Percentiles rank a stretch among this genome's conserved stretches.
phyloP scores from a whole-genome alignment of 2,888 invertebrate genomes.

The Raillietiella orientalis region DNA sequence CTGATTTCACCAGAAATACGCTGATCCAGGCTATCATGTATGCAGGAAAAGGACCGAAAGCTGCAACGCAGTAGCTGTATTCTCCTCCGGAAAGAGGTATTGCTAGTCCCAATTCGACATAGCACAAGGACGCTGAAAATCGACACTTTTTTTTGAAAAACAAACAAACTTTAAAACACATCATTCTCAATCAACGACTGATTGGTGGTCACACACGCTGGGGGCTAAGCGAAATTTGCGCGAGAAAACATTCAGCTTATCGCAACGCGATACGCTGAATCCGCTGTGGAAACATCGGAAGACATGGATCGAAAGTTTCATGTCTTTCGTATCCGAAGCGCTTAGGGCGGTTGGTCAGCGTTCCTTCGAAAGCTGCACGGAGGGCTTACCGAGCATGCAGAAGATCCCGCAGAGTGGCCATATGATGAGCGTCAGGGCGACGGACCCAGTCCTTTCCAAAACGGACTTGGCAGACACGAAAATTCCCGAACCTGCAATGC shows the following conservation, averaged over 20 bases:
- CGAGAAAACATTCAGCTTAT: too few species aligned
- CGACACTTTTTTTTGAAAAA: slow-evolving; percentile 1
- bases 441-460: slow-evolving; percentile 28
- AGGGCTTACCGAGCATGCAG: slow-evolving; percentile 43
- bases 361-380: neutral
- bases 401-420: slow-evolving; percentile 82
- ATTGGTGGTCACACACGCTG: too few species aligned
- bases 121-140: slow-evolving; percentile 46
- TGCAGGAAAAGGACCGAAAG: slow-evolving; percentile 64
- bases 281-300: too few species aligned
- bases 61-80: slow-evolving; percentile 84
- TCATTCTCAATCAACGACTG: neutral
- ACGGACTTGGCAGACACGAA: slow-evolving; percentile 93
- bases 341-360: too few species aligned
- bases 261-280: too few species aligned
- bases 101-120: slow-evolving; percentile 80
- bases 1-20: slow-evolving; percentile 64
- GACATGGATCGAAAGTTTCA: too few species aligned
- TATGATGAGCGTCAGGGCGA: slow-evolving; percentile 73
- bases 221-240: too few species aligned
- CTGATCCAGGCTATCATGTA: slow-evolving; percentile 83
- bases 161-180: neutral
- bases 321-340: too few species aligned
- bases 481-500: slow-evolving; percentile 59
- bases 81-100: slow-evolving; percentile 81